These are phyloP conservation scores for Diarsia rubi DNA, from an alignment of 2,888 invertebrate genomes.

Conservation along the genomic window DNA sequence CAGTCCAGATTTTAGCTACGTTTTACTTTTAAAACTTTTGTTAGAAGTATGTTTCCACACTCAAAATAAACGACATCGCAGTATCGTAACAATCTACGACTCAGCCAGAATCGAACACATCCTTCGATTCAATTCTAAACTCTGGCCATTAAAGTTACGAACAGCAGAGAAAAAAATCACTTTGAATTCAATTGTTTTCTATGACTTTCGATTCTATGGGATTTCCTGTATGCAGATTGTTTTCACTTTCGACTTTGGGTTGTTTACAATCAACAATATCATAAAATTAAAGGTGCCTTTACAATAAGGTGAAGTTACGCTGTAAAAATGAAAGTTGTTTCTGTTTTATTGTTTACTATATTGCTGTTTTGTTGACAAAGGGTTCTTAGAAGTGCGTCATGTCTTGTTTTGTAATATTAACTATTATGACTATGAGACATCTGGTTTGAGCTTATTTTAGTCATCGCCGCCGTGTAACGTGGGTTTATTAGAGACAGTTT, in stretches of 20 bases:
- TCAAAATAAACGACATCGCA: slow-evolving; percentile 18
- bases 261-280: slow-evolving; percentile 74
- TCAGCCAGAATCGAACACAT: slow-evolving; percentile 55
- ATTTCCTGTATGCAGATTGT: slow-evolving; percentile 84
- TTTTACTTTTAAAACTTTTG: background rate
- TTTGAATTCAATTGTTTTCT: slow-evolving; percentile 70
- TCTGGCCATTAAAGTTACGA: slow-evolving; percentile 66
- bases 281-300: slow-evolving; percentile 68
- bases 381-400: slow-evolving; percentile 26
- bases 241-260: slow-evolving; percentile 75
- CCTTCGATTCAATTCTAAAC: slow-evolving; percentile 73
- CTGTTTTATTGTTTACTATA: slow-evolving; percentile 20
- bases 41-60: background rate
- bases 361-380: slow-evolving; percentile 17
- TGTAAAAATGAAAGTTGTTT: slow-evolving; percentile 66
- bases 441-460: slow-evolving; percentile 21
- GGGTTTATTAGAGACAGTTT: background rate
- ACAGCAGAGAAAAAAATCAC: slow-evolving; percentile 64
- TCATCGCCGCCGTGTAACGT: background rate
- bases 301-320: slow-evolving; percentile 33
- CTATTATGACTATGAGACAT: slow-evolving; percentile 33
- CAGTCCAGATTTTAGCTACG: background rate
- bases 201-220: slow-evolving; percentile 67
- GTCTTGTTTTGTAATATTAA: slow-evolving; percentile 17
- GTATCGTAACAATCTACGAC: slow-evolving; percentile 38